A percentile compares a stretch with the other conserved stretches of the same genome.
Evolutionary conservation across 2,113 vertebrate genomes (phyloP).

Genomic region (Carettochelys insculpta): DNA sequence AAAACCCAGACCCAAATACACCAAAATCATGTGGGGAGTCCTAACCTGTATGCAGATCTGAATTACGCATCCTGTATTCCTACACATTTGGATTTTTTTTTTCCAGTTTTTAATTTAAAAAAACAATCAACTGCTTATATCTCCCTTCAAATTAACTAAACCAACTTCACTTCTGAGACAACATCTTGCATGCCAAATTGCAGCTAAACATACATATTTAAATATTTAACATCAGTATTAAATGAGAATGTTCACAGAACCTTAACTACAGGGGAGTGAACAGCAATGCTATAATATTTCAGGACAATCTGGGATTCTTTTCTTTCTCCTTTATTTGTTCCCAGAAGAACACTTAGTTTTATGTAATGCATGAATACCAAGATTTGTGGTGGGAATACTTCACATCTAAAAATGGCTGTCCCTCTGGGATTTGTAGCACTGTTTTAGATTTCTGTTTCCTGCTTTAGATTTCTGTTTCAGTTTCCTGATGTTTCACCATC

Average conservation of each 20-base stretch:
- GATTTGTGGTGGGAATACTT: conserved; percentile 64
- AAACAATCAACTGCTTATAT: conserved; percentile 67
- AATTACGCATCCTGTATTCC: conserved; percentile 38
- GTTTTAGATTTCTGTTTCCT: conserved; percentile 76
- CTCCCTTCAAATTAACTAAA: conserved; percentile 66
- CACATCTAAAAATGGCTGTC: conserved; percentile 34
- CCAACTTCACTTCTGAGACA: conserved; percentile 71
- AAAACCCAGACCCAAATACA: conserved; percentile 24
- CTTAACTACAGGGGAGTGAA: neutral
- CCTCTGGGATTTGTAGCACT: conserved; percentile 65
- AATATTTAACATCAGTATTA: conserved; percentile 7
- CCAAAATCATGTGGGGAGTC: conserved; percentile 43
- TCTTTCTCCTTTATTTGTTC: conserved; percentile 31
- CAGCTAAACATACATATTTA: neutral
- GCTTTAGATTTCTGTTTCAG: conserved; percentile 70
- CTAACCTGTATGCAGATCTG: conserved; percentile 5
- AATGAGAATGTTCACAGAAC: neutral
- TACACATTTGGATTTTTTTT: conserved; percentile 55
- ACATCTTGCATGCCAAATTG: conserved; percentile 54
- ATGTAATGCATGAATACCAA: conserved; percentile 34
- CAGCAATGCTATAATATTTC: conserved; percentile 23
- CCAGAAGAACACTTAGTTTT: conserved; percentile 59
- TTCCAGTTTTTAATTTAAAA: conserved; percentile 58
- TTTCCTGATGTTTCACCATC: conserved; percentile 73
- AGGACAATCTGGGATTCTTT: conserved; percentile 38